Evolutionary conservation across 2,113 vertebrate genomes (phyloP).

Genomic region (Rissa tridactyla): DNA sequence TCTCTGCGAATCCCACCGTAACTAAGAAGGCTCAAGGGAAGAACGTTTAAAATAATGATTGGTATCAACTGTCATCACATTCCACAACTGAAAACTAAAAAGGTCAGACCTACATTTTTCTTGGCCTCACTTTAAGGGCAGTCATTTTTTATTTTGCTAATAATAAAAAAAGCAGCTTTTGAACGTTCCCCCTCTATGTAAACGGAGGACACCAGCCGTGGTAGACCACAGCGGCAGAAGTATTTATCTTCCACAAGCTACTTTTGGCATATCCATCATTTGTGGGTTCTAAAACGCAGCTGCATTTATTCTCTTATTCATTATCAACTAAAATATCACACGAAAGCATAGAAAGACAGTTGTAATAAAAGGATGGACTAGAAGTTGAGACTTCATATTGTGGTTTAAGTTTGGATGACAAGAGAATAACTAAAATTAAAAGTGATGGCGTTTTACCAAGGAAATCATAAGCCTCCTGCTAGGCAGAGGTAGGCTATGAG

Average conservation of each 20-base stretch:
- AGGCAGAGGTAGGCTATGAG: neutral
- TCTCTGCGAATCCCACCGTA: conserved; percentile 47
- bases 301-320: conserved; percentile 56
- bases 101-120: conserved; percentile 67
- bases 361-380: conserved; percentile 53
- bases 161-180: conserved; percentile 59
- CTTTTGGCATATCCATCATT: conserved; percentile 54
- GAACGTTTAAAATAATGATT: conserved; percentile 67
- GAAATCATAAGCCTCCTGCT: conserved; percentile 1
- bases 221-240: conserved; percentile 71
- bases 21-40: conserved; percentile 63
- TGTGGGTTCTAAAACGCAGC: conserved; percentile 53
- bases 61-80: conserved; percentile 71
- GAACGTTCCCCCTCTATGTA: conserved; percentile 66
- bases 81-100: conserved; percentile 66
- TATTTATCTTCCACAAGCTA: conserved; percentile 71
- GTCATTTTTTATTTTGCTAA: conserved; percentile 72
- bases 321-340: conserved; percentile 64
- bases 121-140: conserved; percentile 70
- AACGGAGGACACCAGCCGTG: conserved; percentile 66
- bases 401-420: conserved; percentile 39
- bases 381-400: conserved; percentile 37
- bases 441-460: conserved; percentile 8
- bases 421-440: conserved; percentile 33
- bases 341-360: conserved; percentile 24